These are phyloP conservation scores for Microcebus jonahi DNA, from an alignment of 2,113 vertebrate species.

Conservation along the genomic window DNA sequence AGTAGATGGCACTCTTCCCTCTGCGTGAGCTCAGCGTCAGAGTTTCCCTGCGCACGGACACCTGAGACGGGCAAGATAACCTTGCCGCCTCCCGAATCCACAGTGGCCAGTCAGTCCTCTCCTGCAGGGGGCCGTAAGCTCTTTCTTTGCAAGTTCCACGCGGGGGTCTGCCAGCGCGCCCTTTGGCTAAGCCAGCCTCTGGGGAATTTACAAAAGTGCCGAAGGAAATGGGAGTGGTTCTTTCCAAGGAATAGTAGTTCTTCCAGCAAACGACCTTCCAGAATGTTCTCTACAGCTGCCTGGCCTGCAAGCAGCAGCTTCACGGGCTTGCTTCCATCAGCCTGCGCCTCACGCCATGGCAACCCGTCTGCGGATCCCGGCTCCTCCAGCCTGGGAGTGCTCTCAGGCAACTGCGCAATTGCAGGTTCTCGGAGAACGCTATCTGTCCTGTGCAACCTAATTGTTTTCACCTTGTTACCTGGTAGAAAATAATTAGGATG, in stretches of 20 bases:
- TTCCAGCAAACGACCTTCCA: neutral
- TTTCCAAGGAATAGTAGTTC: neutral
- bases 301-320: fast-evolving
- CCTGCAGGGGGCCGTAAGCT: fast-evolving
- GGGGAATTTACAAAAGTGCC: neutral
- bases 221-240: neutral
- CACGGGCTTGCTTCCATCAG: neutral
- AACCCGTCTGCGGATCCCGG: fast-evolving
- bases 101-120: fast-evolving
- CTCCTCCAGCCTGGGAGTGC: neutral
- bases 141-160: neutral
- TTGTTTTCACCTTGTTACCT: neutral
- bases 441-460: neutral
- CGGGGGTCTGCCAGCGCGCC: fast-evolving
- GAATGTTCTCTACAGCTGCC: neutral
- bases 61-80: neutral
- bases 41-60: neutral
- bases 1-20: conserved; percentile 71
- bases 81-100: neutral
- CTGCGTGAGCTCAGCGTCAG: neutral
- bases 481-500: neutral
- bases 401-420: neutral
- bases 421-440: neutral
- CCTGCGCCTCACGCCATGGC: neutral
- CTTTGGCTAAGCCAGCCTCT: too few relatives aligned